These are phyloP conservation scores for Megaleporinus macrocephalus DNA, from an alignment of 2,113 vertebrate species.

Conservation along the genomic window DNA sequence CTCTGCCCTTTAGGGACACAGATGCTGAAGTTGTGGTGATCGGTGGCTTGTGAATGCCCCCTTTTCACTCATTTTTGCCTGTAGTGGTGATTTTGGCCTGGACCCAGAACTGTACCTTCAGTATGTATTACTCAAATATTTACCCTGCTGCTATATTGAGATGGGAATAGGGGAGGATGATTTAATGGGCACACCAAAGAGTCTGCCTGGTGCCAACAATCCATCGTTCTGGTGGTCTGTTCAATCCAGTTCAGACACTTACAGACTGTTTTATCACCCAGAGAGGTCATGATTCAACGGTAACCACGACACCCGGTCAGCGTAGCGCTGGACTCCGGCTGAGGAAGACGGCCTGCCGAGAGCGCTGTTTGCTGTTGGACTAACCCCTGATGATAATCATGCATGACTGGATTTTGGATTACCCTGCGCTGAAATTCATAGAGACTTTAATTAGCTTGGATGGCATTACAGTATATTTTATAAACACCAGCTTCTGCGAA, in stretches of 20 bases:
- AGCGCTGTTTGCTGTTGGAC: slow-evolving; percentile 63
- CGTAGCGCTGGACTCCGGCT: slow-evolving; percentile 44
- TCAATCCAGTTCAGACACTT: slow-evolving; percentile 64
- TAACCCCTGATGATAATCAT: slow-evolving; percentile 36
- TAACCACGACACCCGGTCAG: slow-evolving; percentile 37
- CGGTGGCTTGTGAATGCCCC: slow-evolving; percentile 66
- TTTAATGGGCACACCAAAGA: slow-evolving; percentile 75
- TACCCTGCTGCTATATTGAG: slow-evolving; percentile 78
- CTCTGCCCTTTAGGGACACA: slow-evolving; percentile 31
- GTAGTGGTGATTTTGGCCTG: slow-evolving; percentile 70
- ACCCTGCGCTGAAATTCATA: slow-evolving; percentile 22
- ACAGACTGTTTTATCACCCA: slow-evolving; percentile 68
- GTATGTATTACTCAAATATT: slow-evolving; percentile 80
- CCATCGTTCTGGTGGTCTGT: slow-evolving; percentile 76
- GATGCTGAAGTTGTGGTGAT: slow-evolving; percentile 66
- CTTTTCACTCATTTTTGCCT: slow-evolving; percentile 69
- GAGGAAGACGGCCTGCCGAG: slow-evolving; percentile 48
- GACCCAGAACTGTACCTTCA: slow-evolving; percentile 73
- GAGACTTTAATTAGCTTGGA: slow-evolving; percentile 38
- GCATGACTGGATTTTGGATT: slow-evolving; percentile 46
- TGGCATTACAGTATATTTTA: slow-evolving; percentile 35
- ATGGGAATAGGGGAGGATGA: slow-evolving; percentile 74
- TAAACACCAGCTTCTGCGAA: slow-evolving; percentile 19
- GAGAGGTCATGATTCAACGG: slow-evolving; percentile 71
- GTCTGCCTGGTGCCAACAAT: slow-evolving; percentile 68